Base-by-base conservation (phyloP, 1,140 invertebrate species). In the Ips nitidus region DNA sequence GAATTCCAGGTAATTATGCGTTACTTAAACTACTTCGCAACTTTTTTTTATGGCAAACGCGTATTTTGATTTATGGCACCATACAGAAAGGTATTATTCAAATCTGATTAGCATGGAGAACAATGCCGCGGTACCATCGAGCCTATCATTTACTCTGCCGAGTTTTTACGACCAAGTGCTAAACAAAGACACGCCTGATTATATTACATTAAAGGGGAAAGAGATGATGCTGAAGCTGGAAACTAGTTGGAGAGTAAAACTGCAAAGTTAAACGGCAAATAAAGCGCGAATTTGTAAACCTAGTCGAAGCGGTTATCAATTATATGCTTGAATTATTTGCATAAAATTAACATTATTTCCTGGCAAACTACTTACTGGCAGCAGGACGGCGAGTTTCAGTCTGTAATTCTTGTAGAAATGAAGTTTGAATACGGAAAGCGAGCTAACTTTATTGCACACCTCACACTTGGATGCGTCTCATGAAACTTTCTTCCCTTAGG, bases 311-410 rank as follows among this genome's bases (percentile, higher is more conserved):
- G 45, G 45, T 50, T 60, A 68, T 60, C 57, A 68, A 68, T 68
- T 60, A 68, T 68, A 8, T 53, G 66, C 57, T 68, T 68, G 66
- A 68, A 60, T 68, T 68, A 68, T 68, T 60, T 68, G 66, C 66
- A 68, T 68, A 60, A 68, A 68, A 68, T 68, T 68, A 68, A 60
- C 66, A 60, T 68, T 68, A 68, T 59, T 68, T 60, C 60, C 66
- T 60, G 42, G 57, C 47, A 68, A 52, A 59, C 64, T 66, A 42
- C 53, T 50, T 50, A 66, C 47, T 56, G 53, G 55, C 64, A 58
- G 43, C 53, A 58, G 42, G 55, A 66, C 64, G 45, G 36, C 52
- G 41, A 57, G 64, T 64, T 64, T 52, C 52, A 55, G 52, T 53
- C 55, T 52, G 52, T 56, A 56, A 55, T 55, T 55, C 52, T 42